Percentiles rank a stretch among this genome's conserved stretches.
Evolutionary conservation across 2,888 invertebrate species (phyloP).

Genomic region (Callinectes sapidus): DNA sequence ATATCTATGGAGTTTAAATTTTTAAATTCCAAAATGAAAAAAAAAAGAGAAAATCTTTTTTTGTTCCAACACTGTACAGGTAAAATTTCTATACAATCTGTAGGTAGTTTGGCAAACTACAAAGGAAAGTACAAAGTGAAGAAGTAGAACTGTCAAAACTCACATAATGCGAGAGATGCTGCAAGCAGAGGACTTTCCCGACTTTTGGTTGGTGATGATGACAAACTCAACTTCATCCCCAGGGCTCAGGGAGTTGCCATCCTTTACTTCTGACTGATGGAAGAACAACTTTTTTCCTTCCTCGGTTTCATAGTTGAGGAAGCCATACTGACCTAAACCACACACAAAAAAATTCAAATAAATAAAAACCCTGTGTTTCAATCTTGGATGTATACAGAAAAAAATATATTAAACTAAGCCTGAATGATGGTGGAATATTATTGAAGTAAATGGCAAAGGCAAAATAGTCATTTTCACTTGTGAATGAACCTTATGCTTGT

Average conservation of each 20-base stretch:
- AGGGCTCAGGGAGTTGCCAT: conserved; percentile 87
- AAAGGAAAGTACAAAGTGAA: not conserved
- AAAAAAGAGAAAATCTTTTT: too few species aligned
- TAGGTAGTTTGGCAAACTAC: not conserved
- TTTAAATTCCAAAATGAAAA: too few species aligned
- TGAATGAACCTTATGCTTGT: not conserved
- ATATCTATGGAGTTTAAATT: too few species aligned
- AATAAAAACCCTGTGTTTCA: too few species aligned
- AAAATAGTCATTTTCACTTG: not conserved
- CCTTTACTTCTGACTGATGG: conserved; percentile 97
- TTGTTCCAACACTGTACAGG: too few species aligned
- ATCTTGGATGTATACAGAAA: not conserved
- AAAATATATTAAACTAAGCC: not conserved
- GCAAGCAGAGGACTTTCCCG: conserved; percentile 96
- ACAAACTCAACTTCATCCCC: conserved; percentile 98
- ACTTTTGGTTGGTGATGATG: conserved; percentile 94
- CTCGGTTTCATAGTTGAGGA: conserved; percentile 92
- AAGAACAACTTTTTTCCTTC: conserved; percentile 95
- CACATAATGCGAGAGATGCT: conserved; percentile 93
- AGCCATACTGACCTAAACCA: conserved; percentile 87
- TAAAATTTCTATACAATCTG: too few species aligned
- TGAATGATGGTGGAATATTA: not conserved
- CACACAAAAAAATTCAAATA: too few species aligned
- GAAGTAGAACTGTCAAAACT: conserved; percentile 74
- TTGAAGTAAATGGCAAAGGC: not conserved